These are phyloP conservation scores for Corythornis cristatus DNA, from an alignment of 2,113 vertebrate species.

Conservation along the genomic window DNA sequence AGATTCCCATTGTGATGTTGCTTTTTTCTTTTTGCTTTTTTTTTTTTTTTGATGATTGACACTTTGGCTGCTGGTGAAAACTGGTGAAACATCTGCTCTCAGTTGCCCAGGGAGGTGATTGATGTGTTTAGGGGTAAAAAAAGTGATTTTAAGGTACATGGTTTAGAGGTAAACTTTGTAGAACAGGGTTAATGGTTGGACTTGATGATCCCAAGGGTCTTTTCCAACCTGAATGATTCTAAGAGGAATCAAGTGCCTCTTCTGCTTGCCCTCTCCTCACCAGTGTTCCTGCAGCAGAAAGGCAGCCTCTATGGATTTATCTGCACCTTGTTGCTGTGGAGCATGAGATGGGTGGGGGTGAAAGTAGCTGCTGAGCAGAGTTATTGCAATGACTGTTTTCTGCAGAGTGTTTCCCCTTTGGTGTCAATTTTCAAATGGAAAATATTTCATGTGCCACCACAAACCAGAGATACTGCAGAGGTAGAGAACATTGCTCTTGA, in stretches of 20 bases:
- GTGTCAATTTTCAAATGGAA: neutral
- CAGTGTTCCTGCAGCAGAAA: neutral
- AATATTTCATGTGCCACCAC: neutral
- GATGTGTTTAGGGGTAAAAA: too few relatives aligned
- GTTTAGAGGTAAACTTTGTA: too few relatives aligned
- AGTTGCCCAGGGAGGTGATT: too few relatives aligned
- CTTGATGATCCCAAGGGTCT: too few relatives aligned
- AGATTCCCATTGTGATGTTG: neutral
- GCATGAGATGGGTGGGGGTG: accelerated
- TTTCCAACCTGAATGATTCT: too few relatives aligned
- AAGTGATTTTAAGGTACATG: too few relatives aligned
- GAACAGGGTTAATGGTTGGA: too few relatives aligned
- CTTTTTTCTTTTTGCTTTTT: neutral
- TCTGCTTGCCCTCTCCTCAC: accelerated
- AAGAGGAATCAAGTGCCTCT: neutral
- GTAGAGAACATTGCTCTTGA: neutral
- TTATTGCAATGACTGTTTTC: neutral
- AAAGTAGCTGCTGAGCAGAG: neutral
- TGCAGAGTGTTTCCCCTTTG: neutral
- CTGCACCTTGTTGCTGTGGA: neutral
- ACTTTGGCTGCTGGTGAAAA: neutral
- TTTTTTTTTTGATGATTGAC: neutral
- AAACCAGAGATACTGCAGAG: neutral
- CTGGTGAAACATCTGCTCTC: neutral
- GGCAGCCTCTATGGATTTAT: neutral